Percentiles rank a stretch among this genome's conserved stretches.
These are phyloP conservation scores for Pogonomyrmex californicus DNA, from an alignment of 1,140 invertebrate species.

Conservation along the genomic window DNA sequence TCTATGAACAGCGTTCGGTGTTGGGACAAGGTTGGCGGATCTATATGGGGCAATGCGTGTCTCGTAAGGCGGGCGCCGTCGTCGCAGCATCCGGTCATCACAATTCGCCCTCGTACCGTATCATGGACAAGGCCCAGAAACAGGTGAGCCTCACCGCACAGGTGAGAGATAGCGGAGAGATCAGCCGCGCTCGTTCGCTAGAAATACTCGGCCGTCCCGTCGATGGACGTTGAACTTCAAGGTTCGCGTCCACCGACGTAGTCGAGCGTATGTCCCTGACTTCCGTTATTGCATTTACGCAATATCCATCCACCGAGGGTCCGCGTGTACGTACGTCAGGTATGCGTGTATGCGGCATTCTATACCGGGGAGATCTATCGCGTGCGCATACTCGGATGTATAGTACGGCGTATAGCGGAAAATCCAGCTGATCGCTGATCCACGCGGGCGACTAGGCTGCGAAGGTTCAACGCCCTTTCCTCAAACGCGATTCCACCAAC, in stretches of 20 bases:
- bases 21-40: constrained; percentile 81
- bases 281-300: constrained; percentile 33
- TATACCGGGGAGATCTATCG: not conserved
- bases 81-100: constrained; percentile 85
- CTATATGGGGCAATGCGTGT: constrained; percentile 88
- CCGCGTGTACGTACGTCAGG: not conserved
- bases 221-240: constrained; percentile 45
- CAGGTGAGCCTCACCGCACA: constrained; percentile 75
- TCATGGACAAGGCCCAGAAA: constrained; percentile 86
- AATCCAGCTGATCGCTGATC: constrained; percentile 75
- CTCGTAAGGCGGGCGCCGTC: constrained; percentile 87
- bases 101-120: constrained; percentile 85
- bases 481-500: constrained; percentile 5
- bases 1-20: constrained; percentile 55
- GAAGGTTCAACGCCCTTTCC: constrained; percentile 80
- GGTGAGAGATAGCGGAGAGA: not conserved
- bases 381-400: not conserved
- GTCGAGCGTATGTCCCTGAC: constrained; percentile 22
- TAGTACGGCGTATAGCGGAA: constrained; percentile 67
- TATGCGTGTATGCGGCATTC: not conserved
- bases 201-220: not conserved
- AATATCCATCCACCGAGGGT: constrained; percentile 13
- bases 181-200: no score
- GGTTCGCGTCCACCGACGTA: not conserved
- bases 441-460: constrained; percentile 67